Conservation (phyloP, 2,888 invertebrate species). For the Cryptus armator region DNA sequence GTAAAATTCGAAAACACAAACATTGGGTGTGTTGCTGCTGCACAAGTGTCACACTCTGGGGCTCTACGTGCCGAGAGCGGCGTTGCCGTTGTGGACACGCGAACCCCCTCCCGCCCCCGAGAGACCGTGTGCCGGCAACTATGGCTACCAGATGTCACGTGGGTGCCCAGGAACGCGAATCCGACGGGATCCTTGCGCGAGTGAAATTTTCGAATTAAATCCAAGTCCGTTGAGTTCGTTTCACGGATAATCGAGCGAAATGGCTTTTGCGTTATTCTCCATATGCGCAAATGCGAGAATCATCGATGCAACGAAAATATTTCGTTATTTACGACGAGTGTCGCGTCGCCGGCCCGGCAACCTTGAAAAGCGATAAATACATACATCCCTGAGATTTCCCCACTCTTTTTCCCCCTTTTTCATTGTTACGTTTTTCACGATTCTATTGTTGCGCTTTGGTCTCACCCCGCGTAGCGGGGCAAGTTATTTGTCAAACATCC, state of each 20-base stretch:
- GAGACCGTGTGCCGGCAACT: conserved; percentile 49
- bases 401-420: not conserved
- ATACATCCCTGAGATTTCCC: conserved; percentile 24
- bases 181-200: not conserved
- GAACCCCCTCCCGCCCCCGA: conserved; percentile 5
- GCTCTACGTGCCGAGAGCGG: conserved; percentile 55
- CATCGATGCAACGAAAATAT: no score
- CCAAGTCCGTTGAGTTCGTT: not conserved
- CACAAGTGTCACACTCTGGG: conserved; percentile 72
- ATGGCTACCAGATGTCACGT: conserved; percentile 50
- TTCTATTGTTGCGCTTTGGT: conserved; percentile 17
- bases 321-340: no score
- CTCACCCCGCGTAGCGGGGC: not conserved
- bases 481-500: conserved; percentile 1
- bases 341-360: not conserved
- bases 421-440: conserved; percentile 5
- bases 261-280: no score
- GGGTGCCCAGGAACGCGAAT: conserved; percentile 20
- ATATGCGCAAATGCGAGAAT: no score
- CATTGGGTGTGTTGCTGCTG: conserved; percentile 82
- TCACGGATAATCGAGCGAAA: not conserved
- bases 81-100: conserved; percentile 59
- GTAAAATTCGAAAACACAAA: conserved; percentile 81
- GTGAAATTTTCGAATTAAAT: conserved; percentile 8
- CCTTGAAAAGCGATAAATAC: conserved; percentile 3